Evolutionary conservation across 2,888 invertebrate genomes (phyloP), one percentile per base, ranked within the genome.

Genomic region (Lomographa bimaculata): DNA sequence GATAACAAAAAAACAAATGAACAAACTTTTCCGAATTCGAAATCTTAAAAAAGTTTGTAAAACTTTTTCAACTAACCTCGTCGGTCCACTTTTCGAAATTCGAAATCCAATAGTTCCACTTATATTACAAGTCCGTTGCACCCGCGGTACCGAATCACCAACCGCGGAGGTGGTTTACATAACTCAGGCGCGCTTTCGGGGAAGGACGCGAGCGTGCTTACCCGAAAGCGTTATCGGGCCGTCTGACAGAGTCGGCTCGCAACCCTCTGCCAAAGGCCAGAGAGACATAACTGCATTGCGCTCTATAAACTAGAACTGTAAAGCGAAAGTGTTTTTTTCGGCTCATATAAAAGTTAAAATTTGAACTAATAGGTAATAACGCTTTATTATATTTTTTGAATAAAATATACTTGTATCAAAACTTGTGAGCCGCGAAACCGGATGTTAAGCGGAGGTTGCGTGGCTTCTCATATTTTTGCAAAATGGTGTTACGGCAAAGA

Each of bases 281-380:
- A 37, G 36, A 58, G 59, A 61, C 58, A 60, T 78, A 79, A 79
- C 86, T 86, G 86, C 86, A 87, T 75, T 86, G 86, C 86, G 86
- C 76, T 67, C 66, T 62, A 60, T 48, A 41, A 47, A 43, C 44
- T 26, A 25, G 14, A 3, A 14, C 2, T 14, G 14, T 14, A 2
- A 14, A 14, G 14, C 14, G 14, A 14, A 2, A 14, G 14, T 14
- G 14, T 4, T 4, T 14, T n/a, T n/a, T n/a, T n/a, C n/a, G n/a
- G n/a, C n/a, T n/a, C n/a, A n/a, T n/a, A n/a, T n/a, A n/a, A n/a
- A n/a, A n/a, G n/a, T n/a, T n/a, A n/a, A n/a, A n/a, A n/a, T n/a
- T n/a, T n/a, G n/a, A n/a, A n/a, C n/a, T n/a, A n/a, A n/a, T n/a
- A n/a, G n/a, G n/a, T n/a, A n/a, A n/a, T n/a, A n/a, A n/a, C n/a